A percentile compares a stretch with the other conserved stretches of the same genome.
Conservation (phyloP, 2,888 invertebrate genomes). For the Amaurobius ferox region DNA sequence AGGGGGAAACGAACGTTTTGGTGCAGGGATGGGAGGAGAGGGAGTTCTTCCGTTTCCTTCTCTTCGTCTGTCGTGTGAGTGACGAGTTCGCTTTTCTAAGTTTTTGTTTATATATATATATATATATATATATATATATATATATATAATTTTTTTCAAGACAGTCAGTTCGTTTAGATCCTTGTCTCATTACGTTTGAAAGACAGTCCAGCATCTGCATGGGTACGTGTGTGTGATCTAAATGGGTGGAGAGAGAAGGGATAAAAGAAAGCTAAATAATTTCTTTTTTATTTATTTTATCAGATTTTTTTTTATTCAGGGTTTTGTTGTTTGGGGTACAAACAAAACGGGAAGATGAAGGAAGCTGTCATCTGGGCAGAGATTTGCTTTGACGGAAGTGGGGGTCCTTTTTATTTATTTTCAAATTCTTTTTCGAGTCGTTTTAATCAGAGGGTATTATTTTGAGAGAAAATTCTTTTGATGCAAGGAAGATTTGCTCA, state of each 20-base stretch:
- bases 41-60: constrained; percentile 53
- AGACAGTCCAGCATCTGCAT: constrained; percentile 21
- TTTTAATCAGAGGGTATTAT: constrained; percentile 14
- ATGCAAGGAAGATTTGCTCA: background rate
- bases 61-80: constrained; percentile 50
- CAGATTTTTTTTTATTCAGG: background rate
- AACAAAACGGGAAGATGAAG: constrained; percentile 12
- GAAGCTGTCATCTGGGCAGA: constrained; percentile 1
- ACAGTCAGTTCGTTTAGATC: constrained; percentile 20
- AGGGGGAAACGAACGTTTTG: constrained; percentile 12
- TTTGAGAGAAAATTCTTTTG: background rate
- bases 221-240: constrained; percentile 13
- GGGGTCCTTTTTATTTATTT: background rate
- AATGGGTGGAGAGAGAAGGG: constrained; percentile 5
- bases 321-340: constrained; percentile 13
- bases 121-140: no score
- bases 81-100: constrained; percentile 34
- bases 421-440: background rate
- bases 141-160: background rate
- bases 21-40: constrained; percentile 4
- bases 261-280: constrained; percentile 3
- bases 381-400: background rate
- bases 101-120: constrained; percentile 11
- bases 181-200: constrained; percentile 29
- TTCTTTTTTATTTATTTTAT: background rate